Evolutionary conservation across 1,140 invertebrate genomes (phyloP), one percentile per base, ranked within the genome.

Genomic region (Scaptomyza montana): DNA sequence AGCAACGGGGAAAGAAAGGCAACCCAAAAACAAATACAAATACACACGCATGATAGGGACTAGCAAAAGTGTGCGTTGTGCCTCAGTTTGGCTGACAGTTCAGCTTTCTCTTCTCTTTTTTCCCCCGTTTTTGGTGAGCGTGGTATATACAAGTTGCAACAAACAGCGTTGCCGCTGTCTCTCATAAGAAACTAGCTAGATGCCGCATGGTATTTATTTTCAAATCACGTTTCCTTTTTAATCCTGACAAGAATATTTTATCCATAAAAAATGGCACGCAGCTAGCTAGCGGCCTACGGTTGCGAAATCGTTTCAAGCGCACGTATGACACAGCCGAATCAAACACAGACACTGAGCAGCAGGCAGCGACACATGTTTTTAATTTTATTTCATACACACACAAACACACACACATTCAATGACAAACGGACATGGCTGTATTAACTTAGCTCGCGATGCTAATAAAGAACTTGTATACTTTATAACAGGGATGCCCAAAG

Each of bases 231-330:
- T 77, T 81, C 72, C 82, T 89, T 90, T 90, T 90, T 90, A 90
- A 90, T 90, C 89, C 89, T 90, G 89, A 90, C 89, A 90, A 90
- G 89, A 90, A 90, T 90, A 90, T 90, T 85, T 87, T 90, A 89
- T 90, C 89, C 89, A 90, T 90, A 85, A 90, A 90, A 90, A 71
- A 73, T 67, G 60, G 62, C 41, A 78, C 55, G 54, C 64, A 67
- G 55, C 61, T 65, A 72, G 70, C 56, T 43, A 51, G 21, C 21
- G 9, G 43, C 51, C 59, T 46, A 50, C 30, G 41, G 36, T 50
- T 64, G 45, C 54, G 7, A 70, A 70, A 64, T 70, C 60, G 62
- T 59, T 66, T 51, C n/a, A 54, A 54, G 47, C 71, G 55, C 73
- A 75, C 60, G 67, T 64, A 64, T 70, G 60, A 66, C 72, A 59